Percentiles rank a stretch among this genome's conserved stretches.
Evolutionary conservation across 2,113 vertebrate genomes (phyloP).

Genomic region (Rynchops niger): DNA sequence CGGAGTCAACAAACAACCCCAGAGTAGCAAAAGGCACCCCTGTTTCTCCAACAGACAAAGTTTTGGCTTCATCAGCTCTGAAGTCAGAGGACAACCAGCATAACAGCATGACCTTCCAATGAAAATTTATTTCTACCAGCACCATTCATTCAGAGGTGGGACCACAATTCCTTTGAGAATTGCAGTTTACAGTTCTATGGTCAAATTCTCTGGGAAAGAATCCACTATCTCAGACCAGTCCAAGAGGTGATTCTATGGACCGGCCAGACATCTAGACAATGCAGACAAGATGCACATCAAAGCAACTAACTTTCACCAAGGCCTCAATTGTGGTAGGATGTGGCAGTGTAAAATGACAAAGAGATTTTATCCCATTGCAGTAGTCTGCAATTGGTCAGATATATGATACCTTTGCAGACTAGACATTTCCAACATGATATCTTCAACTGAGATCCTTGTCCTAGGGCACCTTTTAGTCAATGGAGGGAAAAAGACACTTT

Average conservation of each 20-base stretch:
- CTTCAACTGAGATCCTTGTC: not conserved
- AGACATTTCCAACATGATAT: not conserved
- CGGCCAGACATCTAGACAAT: not conserved
- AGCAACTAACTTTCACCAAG: not conserved
- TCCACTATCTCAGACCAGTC: not conserved
- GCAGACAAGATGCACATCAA: not conserved
- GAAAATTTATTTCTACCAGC: not conserved
- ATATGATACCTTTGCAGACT: not conserved
- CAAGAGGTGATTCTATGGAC: not conserved
- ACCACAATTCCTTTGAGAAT: not conserved
- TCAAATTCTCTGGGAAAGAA: not conserved
- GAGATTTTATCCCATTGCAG: not conserved
- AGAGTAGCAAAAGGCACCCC: not conserved
- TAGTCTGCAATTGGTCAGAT: not conserved
- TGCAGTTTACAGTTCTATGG: not conserved
- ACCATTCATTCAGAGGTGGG: not conserved
- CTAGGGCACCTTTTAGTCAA: not conserved
- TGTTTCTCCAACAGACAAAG: not conserved
- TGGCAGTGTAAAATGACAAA: not conserved
- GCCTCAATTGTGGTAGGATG: not conserved
- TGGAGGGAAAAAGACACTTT: not conserved
- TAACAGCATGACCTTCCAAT: not conserved
- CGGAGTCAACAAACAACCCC: not conserved
- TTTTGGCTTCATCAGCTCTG: not conserved
- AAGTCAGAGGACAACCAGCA: not conserved